Evolutionary conservation across 1,140 invertebrate genomes (phyloP).

Genomic region (Drosophila pandora): DNA sequence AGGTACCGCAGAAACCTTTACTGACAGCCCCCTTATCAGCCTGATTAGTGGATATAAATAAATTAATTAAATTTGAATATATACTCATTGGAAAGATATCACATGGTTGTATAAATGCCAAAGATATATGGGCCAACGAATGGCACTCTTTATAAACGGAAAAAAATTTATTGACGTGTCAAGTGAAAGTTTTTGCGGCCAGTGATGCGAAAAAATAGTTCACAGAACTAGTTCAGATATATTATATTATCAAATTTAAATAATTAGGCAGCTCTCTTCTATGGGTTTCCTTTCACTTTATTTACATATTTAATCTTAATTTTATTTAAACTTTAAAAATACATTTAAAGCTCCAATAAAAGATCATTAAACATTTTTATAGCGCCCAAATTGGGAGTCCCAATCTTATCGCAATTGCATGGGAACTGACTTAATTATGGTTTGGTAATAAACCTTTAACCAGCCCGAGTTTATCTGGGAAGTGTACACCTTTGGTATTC

Average conservation of each 20-base stretch:
- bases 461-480: background rate
- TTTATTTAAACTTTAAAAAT: background rate
- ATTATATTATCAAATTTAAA: too few species aligned
- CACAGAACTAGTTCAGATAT: background rate
- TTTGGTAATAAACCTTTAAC: slow-evolving; percentile 16
- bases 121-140: background rate
- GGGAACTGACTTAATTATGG: slow-evolving; percentile 22
- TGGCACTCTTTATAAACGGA: background rate
- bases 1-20: slow-evolving; percentile 14
- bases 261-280: background rate
- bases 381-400: background rate
- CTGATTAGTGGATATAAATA: slow-evolving; percentile 80
- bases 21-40: slow-evolving; percentile 54
- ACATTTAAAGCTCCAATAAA: background rate
- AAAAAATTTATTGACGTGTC: slow-evolving; percentile 7
- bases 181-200: slow-evolving; percentile 4
- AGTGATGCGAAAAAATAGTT: background rate
- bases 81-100: slow-evolving; percentile 3
- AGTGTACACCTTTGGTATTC: slow-evolving; percentile 12
- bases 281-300: background rate
- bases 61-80: slow-evolving; percentile 81
- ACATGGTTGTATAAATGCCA: slow-evolving; percentile 8
- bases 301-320: background rate
- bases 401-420: slow-evolving; percentile 29
- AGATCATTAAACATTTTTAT: slow-evolving; percentile 9